Evolutionary conservation across 1,140 invertebrate species (phyloP), one percentile per base, ranked within the genome.

Genomic region (Vanessa tameamea): DNA sequence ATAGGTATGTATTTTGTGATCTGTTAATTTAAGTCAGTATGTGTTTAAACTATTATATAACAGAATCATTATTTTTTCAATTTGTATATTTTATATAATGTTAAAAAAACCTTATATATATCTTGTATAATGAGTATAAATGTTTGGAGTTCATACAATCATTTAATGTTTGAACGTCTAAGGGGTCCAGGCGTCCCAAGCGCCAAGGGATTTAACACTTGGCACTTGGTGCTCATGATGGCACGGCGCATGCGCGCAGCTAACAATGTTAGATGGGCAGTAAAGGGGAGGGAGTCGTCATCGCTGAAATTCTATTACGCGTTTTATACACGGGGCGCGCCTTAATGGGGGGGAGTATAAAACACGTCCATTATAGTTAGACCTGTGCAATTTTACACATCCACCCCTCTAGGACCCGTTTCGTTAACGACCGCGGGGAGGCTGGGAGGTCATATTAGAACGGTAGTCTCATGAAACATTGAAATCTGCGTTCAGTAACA

Each of bases 261-360:
- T 91, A 91, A 92, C 87, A 86, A 89, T 87, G 84, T 92, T 92
- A 91, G 82, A 88, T 85, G 86, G 80, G 81, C 88, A 86, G 81
- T 84, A 86, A 61, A 81, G 85, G 84, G 79, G 82, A 77, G 80
- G 77, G 75, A 81, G 71, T 77, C 68, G 87, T 84, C 82, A 83
- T 83, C 83, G 72, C 82, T 84, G 83, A 82, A 90, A 92, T 92
- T 92, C 88, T 92, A 92, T 92, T 92, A 90, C 87, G 84, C 87
- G 84, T 85, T 91, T 91, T 89, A 91, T 89, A 88, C 85, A 77
- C 81, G 79, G 80, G 81, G 85, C 78, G 82, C 82, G 85, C 85
- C 83, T 87, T 88, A 89, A 89, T 89, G 82, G 77, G 76, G 81
- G 82, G 82, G 86, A 82, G 78, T 81, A 79, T 86, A 85, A 87